Base-by-base conservation (phyloP, 2,888 invertebrate species). In the Meghimatium bilineatum region DNA sequence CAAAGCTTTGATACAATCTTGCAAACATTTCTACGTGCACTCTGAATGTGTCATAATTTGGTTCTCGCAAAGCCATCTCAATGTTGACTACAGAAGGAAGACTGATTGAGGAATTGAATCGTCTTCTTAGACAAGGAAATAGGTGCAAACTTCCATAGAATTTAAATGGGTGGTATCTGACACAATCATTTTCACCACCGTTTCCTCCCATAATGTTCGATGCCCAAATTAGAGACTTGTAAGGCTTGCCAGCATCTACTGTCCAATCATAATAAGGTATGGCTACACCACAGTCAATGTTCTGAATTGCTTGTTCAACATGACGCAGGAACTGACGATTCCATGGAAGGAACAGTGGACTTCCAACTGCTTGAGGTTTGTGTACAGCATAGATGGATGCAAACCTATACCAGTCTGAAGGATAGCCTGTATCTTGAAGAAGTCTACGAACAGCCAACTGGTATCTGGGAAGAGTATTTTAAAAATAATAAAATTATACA, bases 221-320 rank as follows among this genome's bases (percentile, higher is more conserved):
- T 32, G 92, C 91, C 93, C 93, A 93, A 36, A 92, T 87, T 10
- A 88, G 83, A 0, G 93, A 91, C 34, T 87, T 90, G 44, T 89
- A 86, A 34, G 91, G 87, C 36, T 88, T 87, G 1, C 93, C 93
- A 29, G 90, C 89, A 88, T 93, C 92, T 44, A 92, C 83, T 36
- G 93, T 93, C 92, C 93, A 92, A 86, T 93, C 93, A 87, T 91
- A 93, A 83, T 93, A 93, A 0, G 93, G 93, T 76, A 93, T 92
- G 1, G 92, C 89, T n/a, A 93, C 86, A 5, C 89, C 87, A 84
- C 92, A 92, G 83, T 92, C 90, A 44, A 89, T 86, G 38, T 89
- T 87, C 85, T 92, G 92, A 36, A 93, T 79, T 29, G 88, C 87
- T 77, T 88, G 89, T 85, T 93, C 93, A 60, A 92, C 88, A 60